Evolutionary conservation across 2,113 vertebrate species (phyloP).

Genomic region (Paracanthobrama guichenoti): DNA sequence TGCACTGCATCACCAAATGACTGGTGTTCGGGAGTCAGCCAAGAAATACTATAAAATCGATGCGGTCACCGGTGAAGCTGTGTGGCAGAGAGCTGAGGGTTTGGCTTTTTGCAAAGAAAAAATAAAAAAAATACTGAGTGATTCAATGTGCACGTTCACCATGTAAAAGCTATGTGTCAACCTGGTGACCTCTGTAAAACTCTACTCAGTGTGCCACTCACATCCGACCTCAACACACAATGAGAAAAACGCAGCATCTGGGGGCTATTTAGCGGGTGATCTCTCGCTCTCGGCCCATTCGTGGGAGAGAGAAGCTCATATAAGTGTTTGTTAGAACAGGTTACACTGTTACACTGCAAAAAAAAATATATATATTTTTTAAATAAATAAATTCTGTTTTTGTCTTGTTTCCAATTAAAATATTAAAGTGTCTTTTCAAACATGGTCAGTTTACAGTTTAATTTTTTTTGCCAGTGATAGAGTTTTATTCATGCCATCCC

Average conservation of each 20-base stretch:
- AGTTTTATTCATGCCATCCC: not conserved
- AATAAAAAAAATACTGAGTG: conserved; percentile 47
- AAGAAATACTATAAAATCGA: conserved; percentile 52
- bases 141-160: conserved; percentile 27
- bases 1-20: conserved; percentile 29
- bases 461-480: not conserved
- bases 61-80: conserved; percentile 52
- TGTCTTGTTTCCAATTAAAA: not conserved
- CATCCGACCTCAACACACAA: not conserved
- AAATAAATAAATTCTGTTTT: too few relatives aligned
- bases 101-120: conserved; percentile 48
- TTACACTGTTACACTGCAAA: not conserved
- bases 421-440: not conserved
- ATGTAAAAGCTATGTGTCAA: conserved; percentile 23
- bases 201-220: conserved; percentile 23
- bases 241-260: not conserved
- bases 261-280: not conserved
- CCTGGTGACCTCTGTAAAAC: conserved; percentile 44
- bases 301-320: not conserved
- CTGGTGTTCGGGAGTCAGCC: conserved; percentile 49
- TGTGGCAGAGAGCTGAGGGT: conserved; percentile 34
- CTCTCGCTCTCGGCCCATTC: not conserved
- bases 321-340: not conserved
- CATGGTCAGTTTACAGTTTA: not conserved
- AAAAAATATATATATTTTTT: too few relatives aligned